Conservation (phyloP, 2,113 vertebrate genomes). For the Danionella cerebrum region DNA sequence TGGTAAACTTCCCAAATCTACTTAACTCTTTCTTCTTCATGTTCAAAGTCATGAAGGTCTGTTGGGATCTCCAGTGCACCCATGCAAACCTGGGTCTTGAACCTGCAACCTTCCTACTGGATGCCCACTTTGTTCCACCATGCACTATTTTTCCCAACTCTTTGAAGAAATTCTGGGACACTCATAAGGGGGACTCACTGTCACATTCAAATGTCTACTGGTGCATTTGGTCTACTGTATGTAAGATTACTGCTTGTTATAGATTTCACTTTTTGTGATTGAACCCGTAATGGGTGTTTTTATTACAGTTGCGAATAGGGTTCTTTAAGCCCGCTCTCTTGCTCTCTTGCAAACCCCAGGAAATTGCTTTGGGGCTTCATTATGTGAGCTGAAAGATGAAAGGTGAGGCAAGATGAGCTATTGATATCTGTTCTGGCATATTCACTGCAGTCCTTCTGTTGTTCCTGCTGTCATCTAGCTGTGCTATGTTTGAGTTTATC, state of each 20-base stretch:
- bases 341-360: background rate
- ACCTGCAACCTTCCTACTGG: too few species aligned
- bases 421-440: conserved; percentile 50
- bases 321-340: background rate
- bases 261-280: background rate
- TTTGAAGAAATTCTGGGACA: too few species aligned
- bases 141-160: too few species aligned
- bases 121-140: too few species aligned
- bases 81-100: too few species aligned
- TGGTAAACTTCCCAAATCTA: too few species aligned
- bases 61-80: too few species aligned
- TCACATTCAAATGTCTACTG: too few species aligned
- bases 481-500: conserved; percentile 38
- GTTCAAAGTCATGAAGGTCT: too few species aligned
- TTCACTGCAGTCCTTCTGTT: conserved; percentile 49
- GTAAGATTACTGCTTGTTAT: background rate
- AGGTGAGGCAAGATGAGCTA: conserved; percentile 36
- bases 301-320: background rate
- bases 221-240: too few species aligned
- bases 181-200: too few species aligned
- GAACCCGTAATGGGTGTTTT: background rate
- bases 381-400: conserved; percentile 51
- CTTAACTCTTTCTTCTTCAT: too few species aligned
- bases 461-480: conserved; percentile 46
- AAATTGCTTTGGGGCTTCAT: conserved; percentile 17